phyloP scores from a whole-genome alignment of 2,113 vertebrate species.

The Chaetorhynchus papuensis region DNA sequence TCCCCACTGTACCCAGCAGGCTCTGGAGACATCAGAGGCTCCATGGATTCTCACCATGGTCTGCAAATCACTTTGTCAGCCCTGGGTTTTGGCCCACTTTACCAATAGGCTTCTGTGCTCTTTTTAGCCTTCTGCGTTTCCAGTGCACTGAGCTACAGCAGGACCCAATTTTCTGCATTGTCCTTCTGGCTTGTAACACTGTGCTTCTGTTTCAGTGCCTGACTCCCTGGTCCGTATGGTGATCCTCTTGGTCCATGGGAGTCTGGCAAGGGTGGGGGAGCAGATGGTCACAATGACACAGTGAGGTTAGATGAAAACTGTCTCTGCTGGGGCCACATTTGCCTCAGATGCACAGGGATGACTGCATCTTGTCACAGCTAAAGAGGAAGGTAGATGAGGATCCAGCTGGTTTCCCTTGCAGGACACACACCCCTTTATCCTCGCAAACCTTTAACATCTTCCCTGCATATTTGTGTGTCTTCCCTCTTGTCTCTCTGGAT shows the following conservation, averaged over 20 bases:
- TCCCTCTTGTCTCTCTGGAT: not conserved
- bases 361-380: not conserved
- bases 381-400: not conserved
- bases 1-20: not conserved
- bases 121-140: not conserved
- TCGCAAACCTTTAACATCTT: not conserved
- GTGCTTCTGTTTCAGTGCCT: slow-evolving; percentile 5
- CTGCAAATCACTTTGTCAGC: not conserved
- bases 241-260: not conserved
- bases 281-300: slow-evolving; percentile 30
- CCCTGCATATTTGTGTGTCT: not conserved
- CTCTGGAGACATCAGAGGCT: not conserved
- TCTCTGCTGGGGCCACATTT: not conserved
- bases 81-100: not conserved
- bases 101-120: not conserved
- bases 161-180: fast-evolving
- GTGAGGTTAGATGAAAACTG: not conserved
- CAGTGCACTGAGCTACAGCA: not conserved
- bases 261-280: not conserved
- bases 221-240: not conserved
- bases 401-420: not conserved
- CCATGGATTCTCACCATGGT: not conserved
- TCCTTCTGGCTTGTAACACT: not conserved
- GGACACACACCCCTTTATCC: not conserved
- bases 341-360: not conserved